phyloP scores from a whole-genome alignment of 1,140 invertebrate species.

The Megalopta genalis region DNA sequence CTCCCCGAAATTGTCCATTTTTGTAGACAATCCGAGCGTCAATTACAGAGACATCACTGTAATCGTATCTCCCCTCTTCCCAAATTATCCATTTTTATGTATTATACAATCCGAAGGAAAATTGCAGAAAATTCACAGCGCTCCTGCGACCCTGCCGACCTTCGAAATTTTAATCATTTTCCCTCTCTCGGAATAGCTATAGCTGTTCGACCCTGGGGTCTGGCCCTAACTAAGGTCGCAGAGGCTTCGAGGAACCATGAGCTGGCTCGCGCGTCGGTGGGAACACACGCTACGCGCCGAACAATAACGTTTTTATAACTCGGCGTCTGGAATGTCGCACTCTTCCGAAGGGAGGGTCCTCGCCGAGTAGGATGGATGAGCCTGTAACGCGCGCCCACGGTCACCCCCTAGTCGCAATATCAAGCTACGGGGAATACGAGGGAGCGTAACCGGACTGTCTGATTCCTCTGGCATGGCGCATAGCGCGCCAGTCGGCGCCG shows the following conservation, averaged over 20 bases:
- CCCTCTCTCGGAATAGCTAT: too few species aligned
- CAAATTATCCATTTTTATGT: too few species aligned
- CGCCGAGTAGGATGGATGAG: slow-evolving; percentile 59
- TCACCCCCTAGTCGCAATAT: slow-evolving; percentile 56
- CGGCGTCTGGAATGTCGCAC: slow-evolving; percentile 29
- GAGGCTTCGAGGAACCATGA: background rate
- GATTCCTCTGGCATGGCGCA: slow-evolving; percentile 42
- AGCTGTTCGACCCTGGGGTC: too few species aligned
- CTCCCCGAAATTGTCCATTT: too few species aligned
- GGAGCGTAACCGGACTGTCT: slow-evolving; percentile 16
- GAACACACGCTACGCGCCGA: slow-evolving; percentile 36
- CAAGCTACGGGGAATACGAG: slow-evolving; percentile 47
- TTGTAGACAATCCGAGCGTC: too few species aligned
- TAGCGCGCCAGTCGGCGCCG: slow-evolving; percentile 3
- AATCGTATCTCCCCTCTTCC: too few species aligned
- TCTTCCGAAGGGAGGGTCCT: slow-evolving; percentile 30
- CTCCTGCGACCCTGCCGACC: too few species aligned
- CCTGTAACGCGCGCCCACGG: slow-evolving; percentile 49
- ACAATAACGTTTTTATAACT: slow-evolving; percentile 65
- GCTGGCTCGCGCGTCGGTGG: background rate
- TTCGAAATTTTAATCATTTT: too few species aligned
- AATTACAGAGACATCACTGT: too few species aligned
- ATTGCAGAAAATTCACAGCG: too few species aligned
- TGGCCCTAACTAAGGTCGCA: background rate
- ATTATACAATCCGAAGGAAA: too few species aligned